Conservation (phyloP, 2,797 vertebrate species). For the Falco rusticolus region DNA sequence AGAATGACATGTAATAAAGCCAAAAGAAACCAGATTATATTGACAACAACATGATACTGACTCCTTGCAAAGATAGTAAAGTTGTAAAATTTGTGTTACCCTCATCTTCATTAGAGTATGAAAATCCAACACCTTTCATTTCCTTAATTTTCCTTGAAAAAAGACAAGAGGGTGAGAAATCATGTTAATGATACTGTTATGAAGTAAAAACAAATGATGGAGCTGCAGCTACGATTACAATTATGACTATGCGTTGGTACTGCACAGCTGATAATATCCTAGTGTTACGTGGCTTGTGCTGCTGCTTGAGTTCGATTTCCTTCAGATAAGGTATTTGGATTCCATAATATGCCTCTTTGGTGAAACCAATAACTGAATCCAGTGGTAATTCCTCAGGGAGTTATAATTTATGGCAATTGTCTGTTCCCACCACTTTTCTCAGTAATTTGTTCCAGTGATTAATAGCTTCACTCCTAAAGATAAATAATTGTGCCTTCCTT, state of each 20-base stretch:
- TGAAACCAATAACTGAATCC: constrained; percentile 52
- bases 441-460: constrained; percentile 54
- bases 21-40: neutral
- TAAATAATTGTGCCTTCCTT: constrained; percentile 24
- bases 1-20: neutral
- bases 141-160: neutral
- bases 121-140: neutral
- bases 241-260: neutral
- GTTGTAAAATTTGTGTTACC: neutral
- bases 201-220: constrained; percentile 13
- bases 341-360: constrained; percentile 26
- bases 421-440: constrained; percentile 46
- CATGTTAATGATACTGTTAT: neutral
- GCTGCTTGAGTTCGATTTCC: constrained; percentile 21
- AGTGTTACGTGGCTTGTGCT: neutral
- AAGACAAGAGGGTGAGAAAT: neutral
- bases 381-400: constrained; percentile 16
- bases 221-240: neutral
- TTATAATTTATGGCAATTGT: constrained; percentile 63
- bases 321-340: constrained; percentile 41
- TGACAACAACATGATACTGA: neutral
- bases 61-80: neutral
- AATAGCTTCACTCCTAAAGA: constrained; percentile 43
- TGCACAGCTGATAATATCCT: neutral
- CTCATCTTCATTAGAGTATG: neutral